phyloP scores from a whole-genome alignment of 2,797 vertebrate genomes.

The Muscicapa comitata region DNA sequence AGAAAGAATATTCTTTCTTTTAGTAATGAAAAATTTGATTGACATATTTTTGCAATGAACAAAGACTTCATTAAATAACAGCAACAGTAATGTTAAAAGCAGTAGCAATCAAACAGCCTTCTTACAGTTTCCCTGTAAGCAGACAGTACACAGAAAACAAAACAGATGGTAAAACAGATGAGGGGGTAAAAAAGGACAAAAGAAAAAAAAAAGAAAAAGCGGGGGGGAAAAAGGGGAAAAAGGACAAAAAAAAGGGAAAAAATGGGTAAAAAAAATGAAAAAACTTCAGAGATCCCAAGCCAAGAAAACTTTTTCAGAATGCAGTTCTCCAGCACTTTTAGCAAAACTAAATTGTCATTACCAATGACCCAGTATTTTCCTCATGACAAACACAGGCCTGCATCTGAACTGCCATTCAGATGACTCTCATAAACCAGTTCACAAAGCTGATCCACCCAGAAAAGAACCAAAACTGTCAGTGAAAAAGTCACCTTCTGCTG shows the following conservation, averaged over 20 bases:
- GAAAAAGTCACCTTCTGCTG: neutral
- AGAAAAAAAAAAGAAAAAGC: rapidly evolving
- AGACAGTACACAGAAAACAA: neutral
- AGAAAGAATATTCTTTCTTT: neutral
- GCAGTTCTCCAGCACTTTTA: neutral
- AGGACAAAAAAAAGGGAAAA: rapidly evolving
- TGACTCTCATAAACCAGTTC: neutral
- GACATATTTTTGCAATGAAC: neutral
- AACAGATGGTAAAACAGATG: neutral
- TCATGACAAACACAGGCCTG: neutral
- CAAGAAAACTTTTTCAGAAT: neutral
- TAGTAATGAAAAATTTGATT: neutral
- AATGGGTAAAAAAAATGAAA: neutral
- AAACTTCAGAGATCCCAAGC: neutral
- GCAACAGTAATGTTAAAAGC: neutral
- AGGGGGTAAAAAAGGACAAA: rapidly evolving
- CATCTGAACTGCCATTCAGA: neutral
- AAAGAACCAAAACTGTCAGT: neutral
- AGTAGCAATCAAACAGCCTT: neutral
- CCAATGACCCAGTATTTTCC: neutral
- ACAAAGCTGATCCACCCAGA: neutral
- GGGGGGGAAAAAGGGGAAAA: too few species aligned
- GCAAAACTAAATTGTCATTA: neutral
- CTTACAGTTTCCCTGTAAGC: neutral
- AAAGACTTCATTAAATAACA: neutral